Conservation (phyloP, 2,113 vertebrate species). For the Hemiprocne comata region DNA sequence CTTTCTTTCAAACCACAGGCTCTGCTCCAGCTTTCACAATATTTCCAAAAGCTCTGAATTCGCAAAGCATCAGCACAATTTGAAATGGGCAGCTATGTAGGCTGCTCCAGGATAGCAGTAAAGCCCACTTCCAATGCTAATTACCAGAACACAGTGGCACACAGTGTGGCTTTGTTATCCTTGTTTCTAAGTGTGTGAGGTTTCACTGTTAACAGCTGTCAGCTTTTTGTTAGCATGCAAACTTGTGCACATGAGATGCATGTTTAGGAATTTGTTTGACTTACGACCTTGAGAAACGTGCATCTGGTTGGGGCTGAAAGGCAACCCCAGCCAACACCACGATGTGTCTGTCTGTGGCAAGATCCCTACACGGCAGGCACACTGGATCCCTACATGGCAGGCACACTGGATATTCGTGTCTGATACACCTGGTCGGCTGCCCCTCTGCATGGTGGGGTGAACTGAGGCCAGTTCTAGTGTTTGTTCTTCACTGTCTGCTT, state of each 20-base stretch:
- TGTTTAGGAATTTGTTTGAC: background rate
- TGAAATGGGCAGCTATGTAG: accelerated
- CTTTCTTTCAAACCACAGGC: conserved; percentile 4
- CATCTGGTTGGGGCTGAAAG: background rate
- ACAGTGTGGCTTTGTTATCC: background rate
- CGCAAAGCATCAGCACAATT: accelerated
- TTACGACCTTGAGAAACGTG: background rate
- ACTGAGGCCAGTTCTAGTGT: background rate
- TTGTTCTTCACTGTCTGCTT: background rate
- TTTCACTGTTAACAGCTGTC: background rate
- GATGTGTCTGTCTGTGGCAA: background rate
- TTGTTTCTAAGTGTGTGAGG: background rate
- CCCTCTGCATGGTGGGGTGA: background rate
- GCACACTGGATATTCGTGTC: accelerated
- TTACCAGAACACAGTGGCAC: background rate
- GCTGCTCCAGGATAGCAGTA: background rate
- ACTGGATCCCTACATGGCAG: background rate
- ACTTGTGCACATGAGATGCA: background rate
- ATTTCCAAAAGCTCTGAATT: background rate
- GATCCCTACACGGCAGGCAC: background rate
- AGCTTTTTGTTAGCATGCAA: background rate
- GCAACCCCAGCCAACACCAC: background rate
- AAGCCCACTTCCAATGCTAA: background rate
- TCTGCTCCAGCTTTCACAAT: background rate
- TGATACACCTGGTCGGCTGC: background rate